phyloP scores from a whole-genome alignment of 2,888 invertebrate genomes.

The Aphelenchoides bicaudatus region DNA sequence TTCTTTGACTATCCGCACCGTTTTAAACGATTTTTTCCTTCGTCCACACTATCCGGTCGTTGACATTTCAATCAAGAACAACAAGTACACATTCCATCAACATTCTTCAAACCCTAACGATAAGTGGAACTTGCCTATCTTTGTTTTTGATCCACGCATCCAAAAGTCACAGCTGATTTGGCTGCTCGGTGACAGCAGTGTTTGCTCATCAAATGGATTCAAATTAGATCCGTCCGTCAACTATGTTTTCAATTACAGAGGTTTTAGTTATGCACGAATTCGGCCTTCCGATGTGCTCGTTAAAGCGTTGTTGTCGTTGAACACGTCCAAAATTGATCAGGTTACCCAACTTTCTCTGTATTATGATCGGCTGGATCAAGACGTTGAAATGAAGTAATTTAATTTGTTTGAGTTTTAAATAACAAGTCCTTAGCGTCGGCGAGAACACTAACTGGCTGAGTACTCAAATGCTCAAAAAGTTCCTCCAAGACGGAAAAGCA shows the following conservation, averaged over 20 bases:
- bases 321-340: too few species aligned
- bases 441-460: too few species aligned
- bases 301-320: too few species aligned
- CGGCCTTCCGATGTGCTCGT: too few species aligned
- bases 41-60: background rate
- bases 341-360: too few species aligned
- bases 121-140: constrained; percentile 14
- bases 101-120: background rate
- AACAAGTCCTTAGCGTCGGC: too few species aligned
- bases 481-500: too few species aligned
- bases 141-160: background rate
- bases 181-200: constrained; percentile 10
- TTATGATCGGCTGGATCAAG: too few species aligned
- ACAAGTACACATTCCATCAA: constrained; percentile 1
- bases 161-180: constrained; percentile 4
- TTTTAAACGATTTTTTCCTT: constrained; percentile 3
- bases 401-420: too few species aligned
- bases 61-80: background rate
- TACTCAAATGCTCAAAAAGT: too few species aligned
- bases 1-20: background rate
- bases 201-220: background rate
- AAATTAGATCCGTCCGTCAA: background rate
- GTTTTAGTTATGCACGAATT: background rate
- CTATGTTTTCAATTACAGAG: constrained; percentile 7
- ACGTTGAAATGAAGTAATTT: too few species aligned